Evolutionary conservation across 2,888 invertebrate genomes (phyloP).

Genomic region (Cheilosia vernalis): DNA sequence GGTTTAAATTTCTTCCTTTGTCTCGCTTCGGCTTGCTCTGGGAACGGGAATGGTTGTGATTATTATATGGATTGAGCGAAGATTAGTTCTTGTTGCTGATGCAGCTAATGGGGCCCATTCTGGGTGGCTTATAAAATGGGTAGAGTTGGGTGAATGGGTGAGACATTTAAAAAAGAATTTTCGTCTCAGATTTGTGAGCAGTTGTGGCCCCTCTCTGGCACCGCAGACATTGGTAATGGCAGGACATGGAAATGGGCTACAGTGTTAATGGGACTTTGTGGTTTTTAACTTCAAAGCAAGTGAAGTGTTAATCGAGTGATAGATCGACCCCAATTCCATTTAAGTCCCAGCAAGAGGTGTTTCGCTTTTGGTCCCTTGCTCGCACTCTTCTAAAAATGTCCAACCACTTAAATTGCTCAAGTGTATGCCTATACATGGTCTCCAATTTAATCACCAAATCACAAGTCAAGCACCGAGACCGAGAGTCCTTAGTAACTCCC

Average conservation of each 20-base stretch:
- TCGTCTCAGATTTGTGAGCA: slow-evolving; percentile 27
- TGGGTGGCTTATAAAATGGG: slow-evolving; percentile 2
- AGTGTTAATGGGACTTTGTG: slow-evolving; percentile 18
- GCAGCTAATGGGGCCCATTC: not conserved
- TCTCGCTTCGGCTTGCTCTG: not conserved
- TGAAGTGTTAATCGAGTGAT: slow-evolving; percentile 31
- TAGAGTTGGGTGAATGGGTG: slow-evolving; percentile 18
- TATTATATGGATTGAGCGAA: not conserved
- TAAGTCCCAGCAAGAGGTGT: no score
- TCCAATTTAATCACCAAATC: no score
- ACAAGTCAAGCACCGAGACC: no score
- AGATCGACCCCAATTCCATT: no score
- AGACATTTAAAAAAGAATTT: slow-evolving; percentile 6
- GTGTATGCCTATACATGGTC: no score
- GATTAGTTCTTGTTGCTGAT: slow-evolving; percentile 10
- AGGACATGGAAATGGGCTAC: not conserved
- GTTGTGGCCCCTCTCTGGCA: not conserved
- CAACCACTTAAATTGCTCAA: no score
- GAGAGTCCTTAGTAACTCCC: not conserved
- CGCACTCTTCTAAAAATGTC: no score
- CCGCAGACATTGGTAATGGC: slow-evolving; percentile 1
- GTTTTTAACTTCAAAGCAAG: slow-evolving; percentile 30
- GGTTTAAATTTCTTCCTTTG: slow-evolving; percentile 34
- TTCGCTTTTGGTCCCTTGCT: no score
- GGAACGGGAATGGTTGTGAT: not conserved